Evolutionary conservation across 2,113 vertebrate species (phyloP).

Genomic region (Oxygymnocypris stewartii): DNA sequence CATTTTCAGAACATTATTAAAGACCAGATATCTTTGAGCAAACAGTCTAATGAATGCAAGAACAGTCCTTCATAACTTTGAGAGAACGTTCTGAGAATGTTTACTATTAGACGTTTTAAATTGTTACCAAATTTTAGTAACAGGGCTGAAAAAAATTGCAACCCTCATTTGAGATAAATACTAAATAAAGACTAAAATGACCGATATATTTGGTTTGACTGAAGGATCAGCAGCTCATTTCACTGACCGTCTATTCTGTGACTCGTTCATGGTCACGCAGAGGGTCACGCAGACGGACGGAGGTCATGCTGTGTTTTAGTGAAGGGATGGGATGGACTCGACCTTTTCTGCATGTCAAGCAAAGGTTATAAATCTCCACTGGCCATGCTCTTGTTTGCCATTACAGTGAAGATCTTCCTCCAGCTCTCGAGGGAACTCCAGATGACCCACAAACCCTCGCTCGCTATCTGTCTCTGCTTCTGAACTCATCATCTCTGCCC

Average conservation of each 20-base stretch:
- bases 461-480: neutral
- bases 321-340: constrained; percentile 66
- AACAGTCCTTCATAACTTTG: neutral
- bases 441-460: constrained; percentile 17
- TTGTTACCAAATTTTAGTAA: neutral
- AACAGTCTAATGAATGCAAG: neutral
- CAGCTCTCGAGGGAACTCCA: constrained; percentile 61
- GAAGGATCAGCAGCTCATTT: no score
- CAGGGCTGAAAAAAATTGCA: neutral
- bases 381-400: constrained; percentile 78
- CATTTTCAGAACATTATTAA: neutral
- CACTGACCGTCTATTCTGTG: no score
- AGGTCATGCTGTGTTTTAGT: constrained; percentile 22
- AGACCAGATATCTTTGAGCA: neutral
- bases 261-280: no score
- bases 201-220: no score
- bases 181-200: no score
- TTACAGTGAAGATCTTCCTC: constrained; percentile 73
- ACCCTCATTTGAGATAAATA: no score
- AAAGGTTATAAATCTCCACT: constrained; percentile 83
- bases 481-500: constrained; percentile 40
- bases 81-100: neutral
- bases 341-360: constrained; percentile 79
- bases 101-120: neutral
- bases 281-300: neutral